Evolutionary conservation across 2,113 vertebrate genomes (phyloP), one percentile per base, ranked within the genome.

Genomic region (Oncorhynchus gorbuscha): DNA sequence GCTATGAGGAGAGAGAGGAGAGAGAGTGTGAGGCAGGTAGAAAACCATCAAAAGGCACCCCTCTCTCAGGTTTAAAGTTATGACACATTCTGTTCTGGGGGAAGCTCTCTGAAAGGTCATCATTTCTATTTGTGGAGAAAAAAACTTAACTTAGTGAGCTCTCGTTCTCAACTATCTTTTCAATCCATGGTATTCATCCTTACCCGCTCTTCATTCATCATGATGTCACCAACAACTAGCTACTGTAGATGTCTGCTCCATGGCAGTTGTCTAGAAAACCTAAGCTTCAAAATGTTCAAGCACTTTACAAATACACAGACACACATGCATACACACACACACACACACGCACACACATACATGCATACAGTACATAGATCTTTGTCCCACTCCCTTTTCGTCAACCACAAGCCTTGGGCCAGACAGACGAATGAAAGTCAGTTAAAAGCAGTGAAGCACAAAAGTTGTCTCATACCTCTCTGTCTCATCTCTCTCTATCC

Each of bases 1-100:
- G 11, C n/a, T 6, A 18, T 30, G n/a, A n/a, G n/a, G n/a, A n/a
- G n/a, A n/a, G n/a, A n/a, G 26, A 28, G 66, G 30, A 74, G 32
- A 62, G 24, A 79, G 76, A 89, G 76, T 83, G 83, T 86, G 81
- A 83, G 69, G 80, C 71, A 77, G 35, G 79, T 82, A 85, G 75
- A 73, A 90, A 77, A 58, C 78, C 65, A 87, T 79, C 74, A 76
- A 59, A 79, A n/a, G 30, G 39, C 39, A 49, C 32, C 32, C 5
- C 32, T 35, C 32, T 35, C 35, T 66, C 66, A 18, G 77, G 78
- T 84, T 84, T 71, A 84, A 35, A 35, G 32, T 5, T 35, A 35
- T 35, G 32, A 35, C 32, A 35, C 32, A 35, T 39, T 39, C 35
- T 39, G 35, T 8, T 9, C 35, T 9, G 7, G 35, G 35, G 87